phyloP scores from a whole-genome alignment of 2,888 invertebrate genomes.

The Linyphia triangularis region DNA sequence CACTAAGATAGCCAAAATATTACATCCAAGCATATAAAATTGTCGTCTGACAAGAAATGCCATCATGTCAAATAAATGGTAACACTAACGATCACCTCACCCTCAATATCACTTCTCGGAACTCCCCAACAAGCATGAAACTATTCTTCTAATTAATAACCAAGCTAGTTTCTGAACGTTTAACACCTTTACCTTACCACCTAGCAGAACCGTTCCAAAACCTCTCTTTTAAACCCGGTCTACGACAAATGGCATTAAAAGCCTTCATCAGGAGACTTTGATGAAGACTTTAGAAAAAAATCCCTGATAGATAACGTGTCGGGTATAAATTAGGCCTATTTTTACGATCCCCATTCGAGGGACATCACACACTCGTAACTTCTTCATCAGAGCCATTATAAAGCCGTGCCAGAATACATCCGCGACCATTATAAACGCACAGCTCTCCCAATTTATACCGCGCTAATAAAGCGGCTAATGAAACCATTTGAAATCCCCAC shows the following conservation, averaged over 20 bases:
- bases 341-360: constrained; percentile 69
- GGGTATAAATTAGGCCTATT: constrained; percentile 74
- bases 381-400: constrained; percentile 74
- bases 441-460: constrained; percentile 72
- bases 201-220: not conserved
- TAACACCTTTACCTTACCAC: too few relatives aligned
- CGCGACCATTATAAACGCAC: constrained; percentile 66
- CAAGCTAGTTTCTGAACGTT: too few relatives aligned
- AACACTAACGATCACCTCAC: too few relatives aligned
- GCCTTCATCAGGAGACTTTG: constrained; percentile 38
- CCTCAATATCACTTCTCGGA: too few relatives aligned
- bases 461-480: constrained; percentile 74
- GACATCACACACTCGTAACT: constrained; percentile 73
- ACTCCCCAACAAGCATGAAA: too few relatives aligned
- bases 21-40: too few relatives aligned
- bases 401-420: constrained; percentile 72
- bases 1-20: too few relatives aligned
- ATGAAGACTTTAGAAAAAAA: constrained; percentile 43
- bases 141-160: too few relatives aligned
- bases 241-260: constrained; percentile 56
- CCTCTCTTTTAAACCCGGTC: constrained; percentile 30
- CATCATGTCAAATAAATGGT: too few relatives aligned
- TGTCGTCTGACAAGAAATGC: too few relatives aligned
- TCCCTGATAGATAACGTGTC: constrained; percentile 69
- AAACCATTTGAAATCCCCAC: constrained; percentile 74